Base-by-base conservation (phyloP, 2,888 invertebrate genomes). In the Stomorhina lunata region DNA sequence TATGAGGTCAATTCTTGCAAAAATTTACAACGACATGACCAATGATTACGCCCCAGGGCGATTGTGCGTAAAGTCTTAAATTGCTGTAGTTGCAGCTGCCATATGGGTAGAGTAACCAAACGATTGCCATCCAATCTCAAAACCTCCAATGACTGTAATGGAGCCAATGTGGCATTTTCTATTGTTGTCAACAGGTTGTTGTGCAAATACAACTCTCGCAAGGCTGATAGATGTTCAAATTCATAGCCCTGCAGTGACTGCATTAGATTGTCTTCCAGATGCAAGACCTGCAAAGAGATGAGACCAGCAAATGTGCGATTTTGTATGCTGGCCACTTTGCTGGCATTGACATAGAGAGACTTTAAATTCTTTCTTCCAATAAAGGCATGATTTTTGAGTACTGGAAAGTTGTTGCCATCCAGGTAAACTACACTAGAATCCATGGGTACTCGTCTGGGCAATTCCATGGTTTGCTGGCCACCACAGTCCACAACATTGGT, bases 401-500 rank as follows among this genome's bases (percentile, higher is more conserved):
- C 95, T 68, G 94, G 95, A 84, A 98, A 94, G 86, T 96, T 94
- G 90, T 98, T 97, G 37, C 98, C 98, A 89, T 98, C 98, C 87
- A 98, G 92, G 90, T 97, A 97, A 77, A 98, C 95, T 89, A 98
- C 96, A 17, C 98, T 98, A 5, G 97, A 97, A 89, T 98, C 98
- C 97, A 98, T 98, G 25, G 98, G 98, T 87, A 98, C 96, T 85
- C 95, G 94, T 17, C 95, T 94, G 0, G 97, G 97, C 87, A 97
- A 94, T 90, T 95, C 95, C 82, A 92, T 92, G 87, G 96, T 94
- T 88, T 94, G 93, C 91, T 96, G 95, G 2, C 95, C 94, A 83
- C 96, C 96, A 90, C 97, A 98, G 90, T 97, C 97, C 57, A 97
- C 97, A 15, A 97, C 96, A 91, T 98, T 98, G 59, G 97, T 96